Evolutionary conservation across 2,113 vertebrate genomes (phyloP), one percentile per base, ranked within the genome.

Genomic region (Mohoua ochrocephala): DNA sequence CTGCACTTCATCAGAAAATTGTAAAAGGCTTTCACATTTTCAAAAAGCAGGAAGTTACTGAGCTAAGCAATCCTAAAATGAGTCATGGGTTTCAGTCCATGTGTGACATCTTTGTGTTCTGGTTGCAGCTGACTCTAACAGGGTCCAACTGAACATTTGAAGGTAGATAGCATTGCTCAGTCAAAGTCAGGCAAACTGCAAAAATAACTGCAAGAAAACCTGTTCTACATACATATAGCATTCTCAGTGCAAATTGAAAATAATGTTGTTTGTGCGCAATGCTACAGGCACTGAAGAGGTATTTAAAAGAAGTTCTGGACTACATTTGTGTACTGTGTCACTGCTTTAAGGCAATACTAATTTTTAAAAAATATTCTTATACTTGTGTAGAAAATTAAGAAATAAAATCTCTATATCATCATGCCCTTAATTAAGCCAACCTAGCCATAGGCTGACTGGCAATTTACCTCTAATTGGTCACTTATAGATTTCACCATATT

Each of bases 381-480:
- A 89, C 69, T 96, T 84, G 30, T 89, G 57, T 37, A 89, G 71
- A 84, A 93, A 97, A 97, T 96, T 84, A 97, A 92, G 83, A 94
- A 96, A 87, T 47, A 89, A 96, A 96, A 94, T 94, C 52, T 76
- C 77, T 5, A 1, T 84, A 71, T 93, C 61, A 60, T 50, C 35
- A 88, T 42, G n/a, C 22, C 39, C 20, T 49, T 80, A 84, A 85
- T 90, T 83, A 94, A 94, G 93, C 52, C 91, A 96, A 84, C 28
- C 39, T 89, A 82, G 74, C 74, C 74, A 75, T 19, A 6, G 85
- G 81, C 79, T 96, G 85, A 94, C 88, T 81, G 80, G 85, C 77
- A 96, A 84, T 88, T 81, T 67, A 77, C 41, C 42, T 93, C 79
- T 97, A 97, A 97, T 75, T 95, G 93, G 87, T 94, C 81, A 96